Evolutionary conservation across 2,113 vertebrate species (phyloP), one percentile per base, ranked within the genome.

Genomic region (Galbula dea): DNA sequence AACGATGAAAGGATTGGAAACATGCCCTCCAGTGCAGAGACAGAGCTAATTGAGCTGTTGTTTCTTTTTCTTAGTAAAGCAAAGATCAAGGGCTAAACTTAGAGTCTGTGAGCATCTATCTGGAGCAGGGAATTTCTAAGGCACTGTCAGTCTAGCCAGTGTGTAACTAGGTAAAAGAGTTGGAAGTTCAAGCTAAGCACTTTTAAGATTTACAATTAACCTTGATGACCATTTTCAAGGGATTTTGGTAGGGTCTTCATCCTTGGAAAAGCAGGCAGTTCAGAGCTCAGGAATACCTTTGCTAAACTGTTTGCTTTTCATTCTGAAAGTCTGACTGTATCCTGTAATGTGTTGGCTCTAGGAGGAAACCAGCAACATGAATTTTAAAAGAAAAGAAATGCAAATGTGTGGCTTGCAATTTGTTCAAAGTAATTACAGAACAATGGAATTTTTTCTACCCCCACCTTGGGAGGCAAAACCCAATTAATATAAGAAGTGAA

Each of bases 21-120:
- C 51, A 6, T 89, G 93, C 88, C 91, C 88, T 83, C 34, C 14
- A 89, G 89, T 83, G 85, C 82, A 73, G 58, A 89, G 49, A 66
- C 72, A 89, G 67, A 88, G 82, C 55, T 95, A 95, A 96, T 96
- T 94, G 93, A 96, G 92, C 78, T 95, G 92, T 94, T 96, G 91
- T 43, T 84, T 54, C 74, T 84, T 73, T 86, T 81, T 7, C 84
- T 58, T 34, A 46, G 54, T 12, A 83, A 93, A 85, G 88, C 63
- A 93, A 91, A 95, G 93, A 96, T 89, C 94, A 93, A 91, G 92
- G 66, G 85, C 90, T 96, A 83, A 91, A 51, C 85, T 65, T 46
- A 36, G 32, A 72, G 62, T 48, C 75, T 82, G 48, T 1, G 5
- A 74, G 27, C n/a, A 69, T 41, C 84, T 85, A 54, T n/a, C n/a